Conservation (phyloP, 1,140 invertebrate genomes). For the Danaus melanippus region DNA sequence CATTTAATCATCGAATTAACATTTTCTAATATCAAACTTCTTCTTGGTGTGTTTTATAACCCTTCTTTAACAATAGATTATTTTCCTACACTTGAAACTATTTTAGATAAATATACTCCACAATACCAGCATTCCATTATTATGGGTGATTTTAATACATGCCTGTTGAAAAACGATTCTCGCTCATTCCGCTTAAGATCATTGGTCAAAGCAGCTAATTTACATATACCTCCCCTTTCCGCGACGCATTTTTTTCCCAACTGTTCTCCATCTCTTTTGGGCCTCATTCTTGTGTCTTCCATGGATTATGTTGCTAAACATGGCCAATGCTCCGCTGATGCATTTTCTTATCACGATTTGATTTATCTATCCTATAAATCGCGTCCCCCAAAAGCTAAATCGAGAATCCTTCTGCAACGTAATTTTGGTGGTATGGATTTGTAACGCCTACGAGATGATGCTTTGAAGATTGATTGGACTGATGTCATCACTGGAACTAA, state of each 20-base stretch:
- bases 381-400: conserved; percentile 5
- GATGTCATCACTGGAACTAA: not conserved
- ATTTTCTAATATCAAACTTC: not conserved
- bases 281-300: conserved; percentile 7
- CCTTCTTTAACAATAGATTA: not conserved
- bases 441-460: not conserved
- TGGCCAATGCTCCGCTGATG: conserved; percentile 10
- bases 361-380: conserved; percentile 11
- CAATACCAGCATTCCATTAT: not conserved
- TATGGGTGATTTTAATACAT: conserved; percentile 2
- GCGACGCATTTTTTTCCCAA: conserved; percentile 13
- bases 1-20: not conserved
- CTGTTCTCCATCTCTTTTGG: conserved; percentile 6
- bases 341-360: conserved; percentile 14
- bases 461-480: not conserved
- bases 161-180: not conserved
- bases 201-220: not conserved
- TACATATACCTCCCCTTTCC: conserved; percentile 2
- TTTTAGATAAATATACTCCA: not conserved
- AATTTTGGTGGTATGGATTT: not conserved
- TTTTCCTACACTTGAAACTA: not conserved
- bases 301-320: conserved; percentile 6
- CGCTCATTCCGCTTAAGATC: not conserved
- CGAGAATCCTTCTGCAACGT: not conserved
- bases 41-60: conserved; percentile 1